Evolutionary conservation across 2,888 invertebrate species (phyloP).

Genomic region (Pollenia angustigena): DNA sequence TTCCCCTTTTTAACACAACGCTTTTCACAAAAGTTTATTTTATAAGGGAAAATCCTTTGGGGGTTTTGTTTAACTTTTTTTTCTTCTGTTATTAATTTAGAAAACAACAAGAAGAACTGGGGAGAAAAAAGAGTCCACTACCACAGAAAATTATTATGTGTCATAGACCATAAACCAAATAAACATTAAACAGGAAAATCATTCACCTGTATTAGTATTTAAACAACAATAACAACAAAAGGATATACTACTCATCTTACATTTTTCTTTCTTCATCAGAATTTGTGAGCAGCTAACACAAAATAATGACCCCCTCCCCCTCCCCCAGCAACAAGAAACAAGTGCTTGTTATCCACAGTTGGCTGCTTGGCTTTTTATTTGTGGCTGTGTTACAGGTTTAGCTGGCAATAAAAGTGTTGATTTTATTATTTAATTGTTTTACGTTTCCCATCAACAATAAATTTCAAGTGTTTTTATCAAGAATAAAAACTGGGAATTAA

Average conservation of each 20-base stretch:
- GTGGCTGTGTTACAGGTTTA: constrained; percentile 38
- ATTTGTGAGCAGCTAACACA: constrained; percentile 1
- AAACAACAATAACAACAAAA: constrained; percentile 15
- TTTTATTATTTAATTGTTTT: constrained; percentile 66
- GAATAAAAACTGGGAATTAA: no score
- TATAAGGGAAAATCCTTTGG: constrained; percentile 20
- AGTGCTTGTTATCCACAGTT: constrained; percentile 20
- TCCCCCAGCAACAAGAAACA: not conserved
- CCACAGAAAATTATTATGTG: constrained; percentile 51
- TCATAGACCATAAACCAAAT: constrained; percentile 69
- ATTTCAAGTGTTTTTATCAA: no score
- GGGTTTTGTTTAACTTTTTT: constrained; percentile 21
- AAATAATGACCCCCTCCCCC: no score
- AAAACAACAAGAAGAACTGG: not conserved
- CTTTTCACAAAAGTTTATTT: constrained; percentile 14
- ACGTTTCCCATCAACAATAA: no score
- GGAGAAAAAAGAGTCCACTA: not conserved
- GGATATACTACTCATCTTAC: not conserved
- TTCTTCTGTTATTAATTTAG: constrained; percentile 9
- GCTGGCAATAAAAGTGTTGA: constrained; percentile 64
- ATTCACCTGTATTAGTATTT: constrained; percentile 61
- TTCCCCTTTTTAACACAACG: not conserved
- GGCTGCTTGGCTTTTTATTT: constrained; percentile 2
- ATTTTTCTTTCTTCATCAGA: not conserved
- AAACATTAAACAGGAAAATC: constrained; percentile 64